phyloP scores from a whole-genome alignment of 2,888 invertebrate species.

The Oasisia sp. region DNA sequence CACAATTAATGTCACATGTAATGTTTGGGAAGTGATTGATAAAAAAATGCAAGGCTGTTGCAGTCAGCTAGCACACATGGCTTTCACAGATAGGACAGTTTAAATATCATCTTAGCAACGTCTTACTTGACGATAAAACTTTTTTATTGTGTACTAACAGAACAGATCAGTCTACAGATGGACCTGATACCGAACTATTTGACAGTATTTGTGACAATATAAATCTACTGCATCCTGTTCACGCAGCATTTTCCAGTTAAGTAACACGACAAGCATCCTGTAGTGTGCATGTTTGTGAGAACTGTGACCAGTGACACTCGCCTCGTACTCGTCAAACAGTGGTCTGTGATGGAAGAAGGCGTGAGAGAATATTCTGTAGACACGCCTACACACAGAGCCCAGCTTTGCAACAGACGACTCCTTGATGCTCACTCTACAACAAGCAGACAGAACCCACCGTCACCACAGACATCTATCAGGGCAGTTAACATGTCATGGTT shows the following conservation, averaged over 20 bases:
- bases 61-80: too few relatives aligned
- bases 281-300: neutral
- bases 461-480: neutral
- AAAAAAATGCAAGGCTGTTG: too few relatives aligned
- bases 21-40: too few relatives aligned
- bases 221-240: neutral
- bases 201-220: neutral
- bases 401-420: constrained; percentile 98
- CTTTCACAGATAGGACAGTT: too few relatives aligned
- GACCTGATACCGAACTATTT: neutral
- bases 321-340: constrained; percentile 97
- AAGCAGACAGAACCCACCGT: neutral
- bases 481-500: too few relatives aligned
- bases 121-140: neutral
- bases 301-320: constrained; percentile 48
- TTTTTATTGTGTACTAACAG: neutral
- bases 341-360: constrained; percentile 97
- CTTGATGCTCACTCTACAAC: constrained; percentile 91
- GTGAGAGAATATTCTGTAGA: constrained; percentile 99
- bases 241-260: neutral
- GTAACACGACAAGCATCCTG: neutral
- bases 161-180: neutral
- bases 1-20: too few relatives aligned
- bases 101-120: too few relatives aligned
- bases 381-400: constrained; percentile 97